Evolutionary conservation across 2,113 vertebrate species (phyloP), one percentile per base, ranked within the genome.

Genomic region (Pogona vitticeps): DNA sequence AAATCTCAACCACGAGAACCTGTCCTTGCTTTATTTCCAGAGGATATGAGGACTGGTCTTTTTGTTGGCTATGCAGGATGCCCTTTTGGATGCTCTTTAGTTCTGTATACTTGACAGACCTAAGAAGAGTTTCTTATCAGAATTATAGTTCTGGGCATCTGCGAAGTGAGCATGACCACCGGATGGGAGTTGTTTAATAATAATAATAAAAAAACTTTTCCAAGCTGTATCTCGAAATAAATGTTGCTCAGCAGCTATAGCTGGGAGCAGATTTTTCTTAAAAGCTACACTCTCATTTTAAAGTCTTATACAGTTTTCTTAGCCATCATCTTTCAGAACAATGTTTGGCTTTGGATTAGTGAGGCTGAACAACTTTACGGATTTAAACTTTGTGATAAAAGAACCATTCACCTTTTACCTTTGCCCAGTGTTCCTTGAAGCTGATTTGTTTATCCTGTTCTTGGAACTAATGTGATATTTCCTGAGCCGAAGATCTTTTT

Each of bases 401-500:
- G 40, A 84, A 17, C 59, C 58, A 61, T 79, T 82, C 58, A 56
- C 68, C 17, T 56, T 84, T 75, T n/a, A 20, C 72, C 52, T 56
- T 76, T 80, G 59, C 77, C 31, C 42, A 68, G 70, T 9, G 28
- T 72, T 23, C 70, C 26, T 84, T 63, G 36, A 80, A 79, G 40
- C n/a, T 58, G 65, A 58, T 80, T 80, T 80, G 77, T 76, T 73
- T 88, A 85, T 58, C 42, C 70, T 42, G 28, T 38, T 84, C 56
- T 88, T 73, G 65, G n/a, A 38, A 85, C 46, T 76, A 84, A 85
- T 65, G n/a, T 10, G 61, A 21, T 58, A 5, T 63, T 84, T 72
- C 59, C 28, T 80, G 31, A 56, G 21, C 81, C 76, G 84, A 84
- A 84, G 58, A 0, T 0, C 17, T 31, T 89, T 84, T 89, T 84